Conservation (phyloP, 2,888 invertebrate genomes). For the Hylaea fasciaria region DNA sequence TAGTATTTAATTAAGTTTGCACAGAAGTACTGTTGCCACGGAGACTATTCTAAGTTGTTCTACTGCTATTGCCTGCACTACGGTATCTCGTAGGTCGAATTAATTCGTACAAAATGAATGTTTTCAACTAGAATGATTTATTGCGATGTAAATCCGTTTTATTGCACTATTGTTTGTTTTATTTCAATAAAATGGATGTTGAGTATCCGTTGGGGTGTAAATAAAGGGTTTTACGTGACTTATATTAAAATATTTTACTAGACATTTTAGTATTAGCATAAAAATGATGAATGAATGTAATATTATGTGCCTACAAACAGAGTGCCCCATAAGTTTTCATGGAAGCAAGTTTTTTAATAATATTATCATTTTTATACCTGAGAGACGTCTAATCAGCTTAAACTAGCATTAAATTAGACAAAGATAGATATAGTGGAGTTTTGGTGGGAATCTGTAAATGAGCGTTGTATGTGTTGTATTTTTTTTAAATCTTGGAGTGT, state of each 20-base stretch:
- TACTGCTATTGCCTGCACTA: constrained; percentile 16
- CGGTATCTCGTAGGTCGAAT: constrained; percentile 13
- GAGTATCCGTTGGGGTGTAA: constrained; percentile 3
- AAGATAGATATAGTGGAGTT: too few species aligned
- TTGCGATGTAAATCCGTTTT: constrained; percentile 40
- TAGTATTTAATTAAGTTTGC: too few species aligned
- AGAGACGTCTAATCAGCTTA: too few species aligned
- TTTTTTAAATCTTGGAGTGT: too few species aligned
- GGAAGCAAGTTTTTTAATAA: too few species aligned
- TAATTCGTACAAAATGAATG: constrained; percentile 34
- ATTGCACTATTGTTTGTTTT: constrained; percentile 40
- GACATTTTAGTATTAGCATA: not conserved
- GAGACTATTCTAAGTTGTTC: constrained; percentile 5
- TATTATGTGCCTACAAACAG: too few species aligned
- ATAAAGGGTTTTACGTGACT: not conserved
- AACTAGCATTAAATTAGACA: too few species aligned
- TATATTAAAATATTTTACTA: not conserved
- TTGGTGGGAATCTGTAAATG: too few species aligned
- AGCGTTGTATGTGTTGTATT: too few species aligned
- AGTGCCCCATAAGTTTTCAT: too few species aligned
- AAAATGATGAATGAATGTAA: too few species aligned
- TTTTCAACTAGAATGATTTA: constrained; percentile 40
- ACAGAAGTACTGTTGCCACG: not conserved
- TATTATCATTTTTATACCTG: too few species aligned
- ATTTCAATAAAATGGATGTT: constrained; percentile 32